Evolutionary conservation across 1,140 invertebrate genomes (phyloP).

Genomic region (Drosophila triauraria): DNA sequence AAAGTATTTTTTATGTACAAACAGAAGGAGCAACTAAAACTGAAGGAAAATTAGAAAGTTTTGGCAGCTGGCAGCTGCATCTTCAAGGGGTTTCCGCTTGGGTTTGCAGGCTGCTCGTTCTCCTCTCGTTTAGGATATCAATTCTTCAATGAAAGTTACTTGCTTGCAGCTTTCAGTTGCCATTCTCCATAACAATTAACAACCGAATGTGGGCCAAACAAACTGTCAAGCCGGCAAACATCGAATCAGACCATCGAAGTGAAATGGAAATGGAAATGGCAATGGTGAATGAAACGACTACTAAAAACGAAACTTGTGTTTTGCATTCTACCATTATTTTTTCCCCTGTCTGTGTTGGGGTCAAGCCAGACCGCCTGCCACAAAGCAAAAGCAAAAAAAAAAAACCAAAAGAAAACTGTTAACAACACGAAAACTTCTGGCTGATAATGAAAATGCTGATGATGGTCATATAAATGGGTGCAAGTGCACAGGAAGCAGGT

Average conservation of each 20-base stretch:
- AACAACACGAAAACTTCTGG: conserved; percentile 17
- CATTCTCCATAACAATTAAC: conserved; percentile 36
- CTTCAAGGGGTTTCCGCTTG: conserved; percentile 10
- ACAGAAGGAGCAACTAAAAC: background rate
- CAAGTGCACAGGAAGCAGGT: conserved; percentile 2
- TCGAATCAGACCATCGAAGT: conserved; percentile 42
- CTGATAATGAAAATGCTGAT: conserved; percentile 30
- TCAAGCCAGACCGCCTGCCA: conserved; percentile 20
- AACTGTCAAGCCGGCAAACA: conserved; percentile 47
- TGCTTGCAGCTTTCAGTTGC: conserved; percentile 23
- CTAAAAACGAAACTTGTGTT: conserved; percentile 59
- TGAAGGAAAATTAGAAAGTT: conserved; percentile 25
- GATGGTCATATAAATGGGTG: conserved; percentile 26
- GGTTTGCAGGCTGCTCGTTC: background rate
- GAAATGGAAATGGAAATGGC: conserved; percentile 38
- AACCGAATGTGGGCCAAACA: conserved; percentile 50
- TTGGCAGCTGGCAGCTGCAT: background rate
- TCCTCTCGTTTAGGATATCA: conserved; percentile 16
- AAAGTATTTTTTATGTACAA: conserved; percentile 23
- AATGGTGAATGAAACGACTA: conserved; percentile 17
- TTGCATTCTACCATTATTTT: conserved; percentile 9
- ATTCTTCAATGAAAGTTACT: conserved; percentile 20
- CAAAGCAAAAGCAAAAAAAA: background rate
- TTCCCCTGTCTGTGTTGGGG: conserved; percentile 6
- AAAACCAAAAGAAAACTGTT: conserved; percentile 10